Evolutionary conservation across 2,797 vertebrate species (phyloP).

Genomic region (Columba guinea): DNA sequence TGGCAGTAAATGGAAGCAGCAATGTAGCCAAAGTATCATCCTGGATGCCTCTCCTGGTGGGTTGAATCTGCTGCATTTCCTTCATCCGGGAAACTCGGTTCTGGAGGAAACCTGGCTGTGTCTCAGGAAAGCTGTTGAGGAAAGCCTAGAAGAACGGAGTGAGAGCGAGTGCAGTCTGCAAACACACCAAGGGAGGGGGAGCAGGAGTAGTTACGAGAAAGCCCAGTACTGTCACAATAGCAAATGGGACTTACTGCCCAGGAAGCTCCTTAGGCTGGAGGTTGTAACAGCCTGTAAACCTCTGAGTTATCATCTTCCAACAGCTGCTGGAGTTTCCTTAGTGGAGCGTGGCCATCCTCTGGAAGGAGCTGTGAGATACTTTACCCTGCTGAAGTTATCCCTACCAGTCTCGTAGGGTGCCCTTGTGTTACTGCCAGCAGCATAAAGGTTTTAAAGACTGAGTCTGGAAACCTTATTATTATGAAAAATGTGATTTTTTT

Average conservation of each 20-base stretch:
- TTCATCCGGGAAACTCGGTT: background rate
- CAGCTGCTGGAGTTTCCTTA: background rate
- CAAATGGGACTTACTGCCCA: background rate
- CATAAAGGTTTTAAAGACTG: background rate
- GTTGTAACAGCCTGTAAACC: background rate
- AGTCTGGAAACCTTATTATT: background rate
- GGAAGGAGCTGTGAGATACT: background rate
- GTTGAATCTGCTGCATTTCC: background rate
- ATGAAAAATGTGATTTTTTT: background rate
- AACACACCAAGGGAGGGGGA: background rate
- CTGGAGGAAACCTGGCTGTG: background rate
- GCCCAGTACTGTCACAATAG: background rate
- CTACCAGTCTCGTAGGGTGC: background rate
- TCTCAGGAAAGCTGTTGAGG: fast-evolving
- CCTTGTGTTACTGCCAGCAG: background rate
- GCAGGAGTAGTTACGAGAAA: background rate
- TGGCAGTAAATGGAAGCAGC: background rate
- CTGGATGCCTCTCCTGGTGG: background rate
- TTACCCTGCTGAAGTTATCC: background rate
- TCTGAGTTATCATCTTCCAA: background rate
- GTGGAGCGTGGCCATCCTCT: background rate
- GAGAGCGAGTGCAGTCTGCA: background rate
- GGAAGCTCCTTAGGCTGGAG: background rate
- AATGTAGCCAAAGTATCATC: background rate
- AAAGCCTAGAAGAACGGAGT: background rate